phyloP scores from a whole-genome alignment of 2,888 invertebrate species.

The Lasioglossum lativentre region DNA sequence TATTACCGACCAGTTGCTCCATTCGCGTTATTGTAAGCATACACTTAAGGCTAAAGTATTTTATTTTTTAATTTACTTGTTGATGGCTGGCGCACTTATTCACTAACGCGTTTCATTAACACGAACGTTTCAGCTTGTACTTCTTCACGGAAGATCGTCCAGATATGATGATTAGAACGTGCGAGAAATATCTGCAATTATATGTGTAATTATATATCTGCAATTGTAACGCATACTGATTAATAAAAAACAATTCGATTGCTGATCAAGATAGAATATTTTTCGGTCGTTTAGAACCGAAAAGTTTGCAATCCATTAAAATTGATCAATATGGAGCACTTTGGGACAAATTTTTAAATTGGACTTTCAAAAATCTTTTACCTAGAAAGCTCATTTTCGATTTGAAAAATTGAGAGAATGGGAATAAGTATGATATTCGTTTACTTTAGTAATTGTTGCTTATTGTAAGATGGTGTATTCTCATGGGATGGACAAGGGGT shows the following conservation, averaged over 20 bases:
- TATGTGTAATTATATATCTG: not conserved
- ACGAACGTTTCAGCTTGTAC: not conserved
- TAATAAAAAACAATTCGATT: not conserved
- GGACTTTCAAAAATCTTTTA: not conserved
- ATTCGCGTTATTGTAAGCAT: not conserved
- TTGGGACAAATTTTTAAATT: not conserved
- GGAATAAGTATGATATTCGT: not conserved
- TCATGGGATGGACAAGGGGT: not conserved
- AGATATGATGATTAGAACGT: not conserved
- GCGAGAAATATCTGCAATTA: not conserved
- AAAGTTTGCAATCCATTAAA: not conserved
- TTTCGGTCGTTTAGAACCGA: not conserved
- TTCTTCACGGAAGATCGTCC: not conserved
- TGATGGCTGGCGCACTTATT: not conserved
- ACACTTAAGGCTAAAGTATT: not conserved
- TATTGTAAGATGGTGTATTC: not conserved
- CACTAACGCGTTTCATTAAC: not conserved
- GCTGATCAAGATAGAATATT: not conserved
- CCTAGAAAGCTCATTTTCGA: not conserved
- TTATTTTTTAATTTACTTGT: not conserved
- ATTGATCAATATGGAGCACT: not conserved
- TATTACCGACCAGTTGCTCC: conserved; percentile 9
- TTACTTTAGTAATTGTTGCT: not conserved
- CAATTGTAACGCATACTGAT: not conserved
- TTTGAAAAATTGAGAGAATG: not conserved